Evolutionary conservation across 2,113 vertebrate species (phyloP).

Genomic region (Carassius gibelio): DNA sequence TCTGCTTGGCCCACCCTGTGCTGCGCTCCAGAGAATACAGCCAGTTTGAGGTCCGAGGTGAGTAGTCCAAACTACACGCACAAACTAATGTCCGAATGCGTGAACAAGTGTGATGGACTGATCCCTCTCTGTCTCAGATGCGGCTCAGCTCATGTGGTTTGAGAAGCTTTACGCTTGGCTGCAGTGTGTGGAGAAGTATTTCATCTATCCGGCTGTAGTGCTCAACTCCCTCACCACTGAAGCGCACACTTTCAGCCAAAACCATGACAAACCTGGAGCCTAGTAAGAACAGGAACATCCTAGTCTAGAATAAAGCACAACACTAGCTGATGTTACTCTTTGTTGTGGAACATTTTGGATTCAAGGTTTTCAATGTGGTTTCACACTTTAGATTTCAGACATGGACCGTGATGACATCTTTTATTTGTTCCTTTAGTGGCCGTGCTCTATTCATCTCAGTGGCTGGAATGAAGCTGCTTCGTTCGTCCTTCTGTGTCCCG

Average conservation of each 20-base stretch:
- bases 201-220: conserved; percentile 88
- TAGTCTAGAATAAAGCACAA: background rate
- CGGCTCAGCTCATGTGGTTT: conserved; percentile 92
- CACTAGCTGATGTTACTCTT: background rate
- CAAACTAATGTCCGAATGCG: background rate
- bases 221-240: conserved; percentile 88
- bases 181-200: conserved; percentile 88
- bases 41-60: conserved; percentile 91
- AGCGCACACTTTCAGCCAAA: conserved; percentile 79
- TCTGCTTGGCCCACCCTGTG: conserved; percentile 87
- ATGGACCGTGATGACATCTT: background rate
- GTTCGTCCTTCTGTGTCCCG: conserved; percentile 84
- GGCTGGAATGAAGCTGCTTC: conserved; percentile 88
- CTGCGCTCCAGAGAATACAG: conserved; percentile 88
- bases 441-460: conserved; percentile 86
- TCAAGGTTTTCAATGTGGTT: background rate
- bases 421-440: conserved; percentile 69
- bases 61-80: conserved; percentile 57
- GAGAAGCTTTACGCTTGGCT: conserved; percentile 89
- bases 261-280: conserved; percentile 83
- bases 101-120: background rate
- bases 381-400: background rate
- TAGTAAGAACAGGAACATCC: conserved; percentile 75
- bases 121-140: conserved; percentile 69
- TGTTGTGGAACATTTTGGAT: background rate